These are phyloP conservation scores for honey bee (Apis mellifera) DNA, from an alignment of 1,140 invertebrate genomes.

Conservation along the genomic window Amel_HAv3.1 CM009946.2:3375001-3375500, in stretches of 20 bases:
- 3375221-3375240: background rate
- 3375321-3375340: background rate
- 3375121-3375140: no score
- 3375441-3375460: no score
- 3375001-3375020: no score
- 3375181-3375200: background rate
- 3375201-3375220: constrained; percentile 1
- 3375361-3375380: background rate
- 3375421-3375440: no score
- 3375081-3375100: no score
- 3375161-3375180: background rate
- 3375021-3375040: no score
- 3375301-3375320: background rate
- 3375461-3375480: no score
- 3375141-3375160: constrained; percentile 5
- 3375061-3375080: no score
- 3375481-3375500: background rate
- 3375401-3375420: no score
- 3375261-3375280: constrained; percentile 6
- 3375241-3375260: constrained; percentile 26
- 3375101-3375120: no score
- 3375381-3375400: no score
- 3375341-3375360: background rate
- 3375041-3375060: no score
- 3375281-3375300: constrained; percentile 18